Evolutionary conservation across 1,140 invertebrate genomes (phyloP).

Genomic region (Subanguina moxae): DNA sequence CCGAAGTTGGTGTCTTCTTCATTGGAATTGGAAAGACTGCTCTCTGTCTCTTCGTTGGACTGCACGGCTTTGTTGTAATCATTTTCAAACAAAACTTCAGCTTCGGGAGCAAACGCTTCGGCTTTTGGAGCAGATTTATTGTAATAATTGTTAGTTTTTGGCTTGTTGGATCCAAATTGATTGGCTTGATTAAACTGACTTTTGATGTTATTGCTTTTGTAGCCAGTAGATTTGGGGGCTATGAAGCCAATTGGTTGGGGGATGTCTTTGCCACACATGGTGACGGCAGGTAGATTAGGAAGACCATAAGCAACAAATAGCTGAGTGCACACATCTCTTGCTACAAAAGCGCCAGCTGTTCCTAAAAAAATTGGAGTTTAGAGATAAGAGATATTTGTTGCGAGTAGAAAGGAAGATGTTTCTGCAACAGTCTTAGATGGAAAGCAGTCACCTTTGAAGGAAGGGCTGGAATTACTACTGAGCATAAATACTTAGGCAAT

Average conservation of each 20-base stretch:
- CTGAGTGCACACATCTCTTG: conserved; percentile 12
- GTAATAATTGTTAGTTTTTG: neutral
- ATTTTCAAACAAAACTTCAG: neutral
- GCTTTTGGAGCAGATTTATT: neutral
- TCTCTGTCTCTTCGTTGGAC: neutral
- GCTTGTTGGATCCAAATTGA: neutral
- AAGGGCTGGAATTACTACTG: too few species aligned
- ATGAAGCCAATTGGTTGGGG: too few species aligned
- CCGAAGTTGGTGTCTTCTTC: neutral
- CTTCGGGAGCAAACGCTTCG: neutral
- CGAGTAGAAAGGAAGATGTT: too few species aligned
- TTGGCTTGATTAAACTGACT: neutral
- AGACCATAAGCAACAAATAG: conserved; percentile 4
- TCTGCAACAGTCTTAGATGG: too few species aligned
- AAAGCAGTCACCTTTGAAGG: too few species aligned
- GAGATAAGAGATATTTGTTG: too few species aligned
- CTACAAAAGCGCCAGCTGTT: conserved; percentile 8
- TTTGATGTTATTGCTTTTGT: neutral
- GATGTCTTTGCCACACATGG: neutral
- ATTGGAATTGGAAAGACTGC: neutral
- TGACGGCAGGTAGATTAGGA: neutral
- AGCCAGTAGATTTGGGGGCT: neutral
- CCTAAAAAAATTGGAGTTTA: neutral
- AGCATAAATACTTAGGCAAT: too few species aligned
- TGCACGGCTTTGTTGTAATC: neutral